Percentiles rank a stretch among this genome's conserved stretches.
phyloP scores from a whole-genome alignment of 2,113 vertebrate genomes.

The Henicopernis longicauda region DNA sequence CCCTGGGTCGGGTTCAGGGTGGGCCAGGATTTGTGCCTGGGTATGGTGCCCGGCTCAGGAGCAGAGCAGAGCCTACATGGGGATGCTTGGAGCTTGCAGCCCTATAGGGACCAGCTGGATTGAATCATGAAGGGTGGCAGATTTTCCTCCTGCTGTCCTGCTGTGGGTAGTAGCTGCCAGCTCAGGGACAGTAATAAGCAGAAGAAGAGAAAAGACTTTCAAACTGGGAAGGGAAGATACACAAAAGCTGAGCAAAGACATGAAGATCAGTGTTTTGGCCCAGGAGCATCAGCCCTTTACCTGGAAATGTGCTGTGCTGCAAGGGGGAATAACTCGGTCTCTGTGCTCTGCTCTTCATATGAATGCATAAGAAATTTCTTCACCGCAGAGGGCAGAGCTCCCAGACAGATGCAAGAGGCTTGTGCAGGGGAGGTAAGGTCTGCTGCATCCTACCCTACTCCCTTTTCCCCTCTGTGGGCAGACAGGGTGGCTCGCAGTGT shows the following conservation, averaged over 20 bases:
- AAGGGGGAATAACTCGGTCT: neutral
- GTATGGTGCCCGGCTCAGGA: neutral
- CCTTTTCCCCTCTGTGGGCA: slow-evolving; percentile 52
- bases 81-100: neutral
- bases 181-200: neutral
- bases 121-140: neutral
- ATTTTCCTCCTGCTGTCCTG: neutral
- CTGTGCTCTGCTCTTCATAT: neutral
- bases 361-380: neutral
- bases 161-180: neutral
- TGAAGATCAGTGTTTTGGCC: neutral
- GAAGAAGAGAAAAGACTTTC: neutral
- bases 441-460: slow-evolving; percentile 20
- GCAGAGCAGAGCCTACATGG: neutral
- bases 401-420: neutral
- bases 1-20: neutral
- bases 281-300: neutral
- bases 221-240: neutral
- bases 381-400: neutral
- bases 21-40: neutral
- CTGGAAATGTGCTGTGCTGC: neutral
- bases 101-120: neutral
- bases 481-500: slow-evolving; percentile 41
- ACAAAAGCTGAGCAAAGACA: neutral
- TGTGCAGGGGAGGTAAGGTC: slow-evolving; percentile 31